These are phyloP conservation scores for Tokudaia muenninki DNA, from an alignment of 2,797 vertebrate genomes.

Conservation along the genomic window DNA sequence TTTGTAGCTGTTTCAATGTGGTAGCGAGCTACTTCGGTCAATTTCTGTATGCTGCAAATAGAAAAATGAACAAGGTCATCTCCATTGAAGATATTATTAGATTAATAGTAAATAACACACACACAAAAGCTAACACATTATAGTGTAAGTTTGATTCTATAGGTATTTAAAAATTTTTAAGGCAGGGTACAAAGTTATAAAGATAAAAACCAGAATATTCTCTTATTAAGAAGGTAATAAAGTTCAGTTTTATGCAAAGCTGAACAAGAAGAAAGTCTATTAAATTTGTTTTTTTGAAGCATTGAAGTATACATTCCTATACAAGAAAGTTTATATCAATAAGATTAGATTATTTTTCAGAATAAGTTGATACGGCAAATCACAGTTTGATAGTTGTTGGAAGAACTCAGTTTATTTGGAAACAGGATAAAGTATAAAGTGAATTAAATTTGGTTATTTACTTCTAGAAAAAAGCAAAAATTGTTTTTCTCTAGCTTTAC, in stretches of 20 bases:
- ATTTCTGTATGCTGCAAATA: slow-evolving; percentile 91
- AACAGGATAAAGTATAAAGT: neutral
- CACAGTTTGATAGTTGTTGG: neutral
- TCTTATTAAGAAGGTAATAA: neutral
- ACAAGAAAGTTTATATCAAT: neutral
- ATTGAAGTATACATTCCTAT: neutral
- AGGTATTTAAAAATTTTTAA: neutral
- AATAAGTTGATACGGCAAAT: slow-evolving; percentile 26
- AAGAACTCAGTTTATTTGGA: slow-evolving; percentile 35
- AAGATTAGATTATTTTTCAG: slow-evolving; percentile 8
- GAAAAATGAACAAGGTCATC: slow-evolving; percentile 50
- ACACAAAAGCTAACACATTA: neutral
- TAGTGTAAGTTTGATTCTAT: neutral
- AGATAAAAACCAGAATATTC: slow-evolving; percentile 24
- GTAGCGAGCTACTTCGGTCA: slow-evolving; percentile 90
- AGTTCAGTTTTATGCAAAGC: neutral
- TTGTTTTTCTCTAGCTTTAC: slow-evolving; percentile 13
- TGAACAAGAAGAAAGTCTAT: slow-evolving; percentile 49
- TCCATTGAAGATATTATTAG: neutral
- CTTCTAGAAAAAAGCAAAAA: slow-evolving; percentile 36
- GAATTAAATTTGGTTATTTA: neutral
- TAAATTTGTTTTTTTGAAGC: neutral
- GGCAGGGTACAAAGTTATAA: neutral
- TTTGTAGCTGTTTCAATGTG: slow-evolving; percentile 91
- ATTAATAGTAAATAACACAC: slow-evolving; percentile 19